A percentile compares a stretch with the other conserved stretches of the same genome.
phyloP scores from a whole-genome alignment of 2,888 invertebrate species.

The Ochropleura leucogaster region DNA sequence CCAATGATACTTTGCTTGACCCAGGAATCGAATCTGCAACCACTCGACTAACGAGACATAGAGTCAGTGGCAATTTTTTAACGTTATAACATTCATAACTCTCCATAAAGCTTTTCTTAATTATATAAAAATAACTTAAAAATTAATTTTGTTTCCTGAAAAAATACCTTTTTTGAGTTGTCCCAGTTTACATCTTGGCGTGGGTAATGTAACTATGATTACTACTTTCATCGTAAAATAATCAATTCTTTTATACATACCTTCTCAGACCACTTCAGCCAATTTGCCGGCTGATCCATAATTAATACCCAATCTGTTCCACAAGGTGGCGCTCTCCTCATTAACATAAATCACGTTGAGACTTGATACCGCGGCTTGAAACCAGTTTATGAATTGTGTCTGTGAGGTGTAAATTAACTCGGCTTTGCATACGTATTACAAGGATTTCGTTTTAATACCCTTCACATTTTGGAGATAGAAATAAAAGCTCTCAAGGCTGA shows the following conservation, averaged over 20 bases:
- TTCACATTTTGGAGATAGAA: constrained; percentile 9
- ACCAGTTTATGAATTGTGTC: constrained; percentile 57
- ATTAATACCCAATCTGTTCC: constrained; percentile 82
- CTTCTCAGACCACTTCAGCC: constrained; percentile 57
- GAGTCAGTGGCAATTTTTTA: too few species aligned
- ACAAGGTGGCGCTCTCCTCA: constrained; percentile 75
- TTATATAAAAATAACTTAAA: too few species aligned
- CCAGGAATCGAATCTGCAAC: too few species aligned
- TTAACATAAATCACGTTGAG: constrained; percentile 79
- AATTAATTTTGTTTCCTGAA: too few species aligned
- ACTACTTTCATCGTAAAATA: constrained; percentile 4
- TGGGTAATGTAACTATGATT: too few species aligned
- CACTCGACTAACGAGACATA: too few species aligned
- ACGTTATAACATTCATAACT: too few species aligned
- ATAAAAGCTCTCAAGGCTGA: background rate
- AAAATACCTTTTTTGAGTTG: too few species aligned
- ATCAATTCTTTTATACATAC: constrained; percentile 42
- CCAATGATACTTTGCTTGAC: too few species aligned
- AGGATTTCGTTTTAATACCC: constrained; percentile 15
- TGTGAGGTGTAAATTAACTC: constrained; percentile 47
- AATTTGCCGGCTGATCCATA: constrained; percentile 70
- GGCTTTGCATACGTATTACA: constrained; percentile 33
- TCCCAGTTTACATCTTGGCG: too few species aligned
- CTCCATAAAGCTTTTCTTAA: too few species aligned
- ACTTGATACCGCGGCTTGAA: constrained; percentile 54